Conservation (phyloP, 2,888 invertebrate species). For the Hartigia nigra region DNA sequence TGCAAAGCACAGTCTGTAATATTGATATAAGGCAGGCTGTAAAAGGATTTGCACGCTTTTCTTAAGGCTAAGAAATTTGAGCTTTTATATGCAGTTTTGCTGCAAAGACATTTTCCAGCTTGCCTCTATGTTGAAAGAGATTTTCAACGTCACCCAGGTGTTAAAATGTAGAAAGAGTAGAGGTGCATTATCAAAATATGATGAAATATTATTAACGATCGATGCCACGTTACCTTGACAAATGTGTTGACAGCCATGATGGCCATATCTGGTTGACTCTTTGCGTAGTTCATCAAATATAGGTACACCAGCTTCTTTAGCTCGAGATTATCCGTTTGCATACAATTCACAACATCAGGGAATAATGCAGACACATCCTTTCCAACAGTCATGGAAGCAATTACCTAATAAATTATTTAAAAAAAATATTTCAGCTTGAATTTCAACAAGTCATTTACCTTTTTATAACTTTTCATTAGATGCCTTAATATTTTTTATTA, state of each 20-base stretch:
- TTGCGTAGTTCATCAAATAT: conserved; percentile 99
- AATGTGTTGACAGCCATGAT: conserved; percentile 99
- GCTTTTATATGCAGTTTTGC: background rate
- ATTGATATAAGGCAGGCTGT: conserved; percentile 51
- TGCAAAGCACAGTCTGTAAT: conserved; percentile 58
- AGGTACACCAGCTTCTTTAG: conserved; percentile 98
- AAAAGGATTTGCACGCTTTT: conserved; percentile 29
- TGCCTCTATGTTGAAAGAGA: conserved; percentile 54
- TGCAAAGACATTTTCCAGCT: conserved; percentile 42
- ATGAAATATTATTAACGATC: conserved; percentile 32
- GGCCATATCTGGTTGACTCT: conserved; percentile 99
- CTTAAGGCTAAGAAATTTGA: background rate
- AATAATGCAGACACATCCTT: conserved; percentile 99
- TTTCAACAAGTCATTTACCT: background rate
- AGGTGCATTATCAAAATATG: conserved; percentile 49
- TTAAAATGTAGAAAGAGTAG: conserved; percentile 35
- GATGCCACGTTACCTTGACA: conserved; percentile 83
- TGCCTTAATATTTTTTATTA: background rate
- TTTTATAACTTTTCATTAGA: background rate
- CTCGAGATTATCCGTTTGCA: conserved; percentile 99
- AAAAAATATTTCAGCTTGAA: conserved; percentile 7
- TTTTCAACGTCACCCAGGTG: conserved; percentile 51
- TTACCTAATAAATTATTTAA: conserved; percentile 75
- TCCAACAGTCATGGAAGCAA: conserved; percentile 99
- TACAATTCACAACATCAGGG: conserved; percentile 99